Evolutionary conservation across 2,113 vertebrate species (phyloP).

Genomic region (Microcebus ravelobensis): DNA sequence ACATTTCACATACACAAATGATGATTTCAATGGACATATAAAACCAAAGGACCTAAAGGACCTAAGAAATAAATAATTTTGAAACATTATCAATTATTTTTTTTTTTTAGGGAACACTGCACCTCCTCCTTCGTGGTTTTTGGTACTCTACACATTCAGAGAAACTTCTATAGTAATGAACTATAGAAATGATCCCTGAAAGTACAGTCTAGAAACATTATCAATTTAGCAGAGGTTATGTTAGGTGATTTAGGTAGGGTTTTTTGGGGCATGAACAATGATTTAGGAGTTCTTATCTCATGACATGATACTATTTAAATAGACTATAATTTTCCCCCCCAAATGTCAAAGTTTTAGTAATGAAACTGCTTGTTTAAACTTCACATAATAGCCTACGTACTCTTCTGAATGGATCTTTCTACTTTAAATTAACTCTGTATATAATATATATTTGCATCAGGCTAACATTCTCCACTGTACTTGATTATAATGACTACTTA

Average conservation of each 20-base stretch:
- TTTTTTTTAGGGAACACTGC: no score
- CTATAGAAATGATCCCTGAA: no score
- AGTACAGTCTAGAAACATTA: not conserved
- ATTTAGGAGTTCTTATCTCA: slow-evolving; percentile 11
- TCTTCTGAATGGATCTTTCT: not conserved
- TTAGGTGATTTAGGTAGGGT: not conserved
- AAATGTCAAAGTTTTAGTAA: not conserved
- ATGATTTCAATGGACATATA: not conserved
- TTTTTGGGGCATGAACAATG: not conserved
- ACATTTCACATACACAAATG: not conserved
- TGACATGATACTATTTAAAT: slow-evolving; percentile 19
- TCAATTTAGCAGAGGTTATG: not conserved
- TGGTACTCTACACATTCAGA: no score
- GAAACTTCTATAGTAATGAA: no score
- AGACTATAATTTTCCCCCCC: not conserved
- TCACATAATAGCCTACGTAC: not conserved
- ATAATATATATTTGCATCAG: not conserved
- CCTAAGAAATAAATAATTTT: slow-evolving; percentile 16
- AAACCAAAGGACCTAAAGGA: not conserved
- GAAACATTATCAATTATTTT: not conserved
- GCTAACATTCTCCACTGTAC: not conserved
- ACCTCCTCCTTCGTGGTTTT: no score
- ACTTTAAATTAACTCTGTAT: not conserved
- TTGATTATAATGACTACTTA: not conserved
- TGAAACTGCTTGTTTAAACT: not conserved